Base-by-base conservation (phyloP, 2,888 invertebrate species). In the Sinopyrophorus schimmeli region DNA sequence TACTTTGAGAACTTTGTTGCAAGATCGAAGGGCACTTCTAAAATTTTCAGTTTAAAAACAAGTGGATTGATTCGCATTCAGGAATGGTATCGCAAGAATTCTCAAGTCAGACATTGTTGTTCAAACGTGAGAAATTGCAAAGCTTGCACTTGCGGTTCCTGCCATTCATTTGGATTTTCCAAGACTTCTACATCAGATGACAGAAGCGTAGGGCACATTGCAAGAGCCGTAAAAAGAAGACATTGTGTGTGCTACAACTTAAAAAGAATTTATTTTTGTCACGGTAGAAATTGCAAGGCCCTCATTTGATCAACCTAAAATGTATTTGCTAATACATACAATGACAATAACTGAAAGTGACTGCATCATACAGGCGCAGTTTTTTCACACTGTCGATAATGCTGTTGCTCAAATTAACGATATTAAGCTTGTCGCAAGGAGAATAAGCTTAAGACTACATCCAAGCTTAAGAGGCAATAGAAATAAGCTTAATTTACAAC, bases 301-400 rank as follows among this genome's bases (percentile, higher is more conserved):
- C 61, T 65, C 9, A 66, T 69, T 43, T 69, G 16, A 30, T n/a
- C 15, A 6, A 30, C 16, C 16, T 27, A 61, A 60, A 24, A 60
- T 70, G 58, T 70, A 65, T 58, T 57, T 74, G 50, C 59, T 76
- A 58, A 68, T 77, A 47, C 75, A 76, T 62, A 76, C 75, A 40
- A 69, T 77, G 66, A 74, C 74, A 17, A 67, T 76, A 56, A 70
- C 72, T 34, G 70, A 74, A 52, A 65, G 64, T 54, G 72, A 72
- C 58, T 70, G 68, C 60, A 69, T 73, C 41, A 65, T 76, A 43
- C 67, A 70, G 55, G 74, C 74, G 30, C 71, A 74, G 54, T 76
- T 74, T 61, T 71, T 73, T 48, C 76, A 76, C 54, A 62, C 73
- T 20, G 61, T 72, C 34, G 59, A 62, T 23, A 58, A 48, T 7